A percentile compares a stretch with the other conserved stretches of the same genome.
These are phyloP conservation scores for Seladonia tumulorum DNA, from an alignment of 2,888 invertebrate genomes.

Conservation along the genomic window DNA sequence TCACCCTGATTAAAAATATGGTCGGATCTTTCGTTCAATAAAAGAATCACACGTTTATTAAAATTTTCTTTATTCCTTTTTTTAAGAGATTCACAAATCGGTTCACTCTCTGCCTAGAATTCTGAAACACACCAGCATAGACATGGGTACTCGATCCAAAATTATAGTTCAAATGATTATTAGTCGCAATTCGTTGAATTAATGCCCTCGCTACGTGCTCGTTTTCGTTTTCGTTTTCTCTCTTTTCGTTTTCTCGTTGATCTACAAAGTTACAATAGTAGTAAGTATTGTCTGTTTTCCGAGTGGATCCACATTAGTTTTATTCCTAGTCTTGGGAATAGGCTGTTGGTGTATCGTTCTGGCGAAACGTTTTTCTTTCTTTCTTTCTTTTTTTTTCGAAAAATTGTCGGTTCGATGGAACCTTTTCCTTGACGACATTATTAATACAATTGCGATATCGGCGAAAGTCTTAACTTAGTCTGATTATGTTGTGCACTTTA, in stretches of 20 bases:
- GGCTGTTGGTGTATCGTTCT: slow-evolving; percentile 39
- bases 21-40: background rate
- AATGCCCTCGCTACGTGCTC: slow-evolving; percentile 62
- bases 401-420: background rate
- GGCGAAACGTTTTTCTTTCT: slow-evolving; percentile 31
- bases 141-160: slow-evolving; percentile 7
- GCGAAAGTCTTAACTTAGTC: slow-evolving; percentile 25
- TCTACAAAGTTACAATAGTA: slow-evolving; percentile 57
- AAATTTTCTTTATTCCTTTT: slow-evolving; percentile 19
- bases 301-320: slow-evolving; percentile 46
- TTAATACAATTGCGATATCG: slow-evolving; percentile 25
- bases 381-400: background rate
- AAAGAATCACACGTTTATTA: background rate
- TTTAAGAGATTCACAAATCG: slow-evolving; percentile 7
- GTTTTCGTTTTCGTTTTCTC: background rate
- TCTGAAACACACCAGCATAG: slow-evolving; percentile 18
- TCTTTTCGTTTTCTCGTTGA: background rate
- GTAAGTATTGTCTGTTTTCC: slow-evolving; percentile 72
- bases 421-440: background rate
- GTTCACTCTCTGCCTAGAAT: slow-evolving; percentile 11
- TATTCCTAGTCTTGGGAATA: slow-evolving; percentile 46
- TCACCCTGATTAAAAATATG: background rate
- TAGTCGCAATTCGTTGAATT: slow-evolving; percentile 44
- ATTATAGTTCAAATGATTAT: slow-evolving; percentile 40
- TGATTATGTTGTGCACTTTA: slow-evolving; percentile 39